Conservation (phyloP, 2,113 vertebrate genomes). For the Phylloscopus trochiloides region DNA sequence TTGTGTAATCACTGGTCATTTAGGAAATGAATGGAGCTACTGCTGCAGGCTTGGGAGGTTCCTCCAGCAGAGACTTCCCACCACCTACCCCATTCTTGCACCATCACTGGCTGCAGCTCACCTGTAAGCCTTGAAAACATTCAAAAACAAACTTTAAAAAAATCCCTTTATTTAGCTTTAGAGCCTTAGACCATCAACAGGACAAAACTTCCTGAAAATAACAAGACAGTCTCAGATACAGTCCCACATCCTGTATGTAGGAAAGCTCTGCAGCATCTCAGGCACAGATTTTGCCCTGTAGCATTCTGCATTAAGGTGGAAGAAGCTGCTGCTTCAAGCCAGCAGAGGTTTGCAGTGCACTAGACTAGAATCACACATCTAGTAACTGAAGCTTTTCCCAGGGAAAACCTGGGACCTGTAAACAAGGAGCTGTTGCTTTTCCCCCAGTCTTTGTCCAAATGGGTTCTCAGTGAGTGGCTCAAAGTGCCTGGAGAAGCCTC, state of each 20-base stretch:
- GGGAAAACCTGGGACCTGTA: background rate
- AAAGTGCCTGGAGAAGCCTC: background rate
- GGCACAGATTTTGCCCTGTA: background rate
- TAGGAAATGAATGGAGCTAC: background rate
- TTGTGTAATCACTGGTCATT: too few species aligned
- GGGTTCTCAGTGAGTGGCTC: fast-evolving
- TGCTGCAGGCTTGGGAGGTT: background rate
- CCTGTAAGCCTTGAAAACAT: background rate
- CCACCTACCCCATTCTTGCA: fast-evolving
- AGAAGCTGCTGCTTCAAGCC: background rate
- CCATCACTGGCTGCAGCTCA: background rate
- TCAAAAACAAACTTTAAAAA: background rate
- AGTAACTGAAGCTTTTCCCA: background rate
- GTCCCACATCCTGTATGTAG: background rate
- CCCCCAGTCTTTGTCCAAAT: background rate
- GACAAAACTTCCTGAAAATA: background rate
- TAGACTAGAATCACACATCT: too few species aligned
- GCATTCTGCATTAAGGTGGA: fast-evolving
- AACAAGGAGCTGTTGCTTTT: background rate
- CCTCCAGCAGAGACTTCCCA: background rate
- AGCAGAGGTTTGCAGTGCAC: background rate
- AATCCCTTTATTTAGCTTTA: background rate
- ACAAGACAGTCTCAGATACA: fast-evolving
- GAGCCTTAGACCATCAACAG: background rate
- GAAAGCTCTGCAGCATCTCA: background rate